Evolutionary conservation across 2,888 invertebrate species (phyloP).

Genomic region (Caenorhabditis wallacei): DNA sequence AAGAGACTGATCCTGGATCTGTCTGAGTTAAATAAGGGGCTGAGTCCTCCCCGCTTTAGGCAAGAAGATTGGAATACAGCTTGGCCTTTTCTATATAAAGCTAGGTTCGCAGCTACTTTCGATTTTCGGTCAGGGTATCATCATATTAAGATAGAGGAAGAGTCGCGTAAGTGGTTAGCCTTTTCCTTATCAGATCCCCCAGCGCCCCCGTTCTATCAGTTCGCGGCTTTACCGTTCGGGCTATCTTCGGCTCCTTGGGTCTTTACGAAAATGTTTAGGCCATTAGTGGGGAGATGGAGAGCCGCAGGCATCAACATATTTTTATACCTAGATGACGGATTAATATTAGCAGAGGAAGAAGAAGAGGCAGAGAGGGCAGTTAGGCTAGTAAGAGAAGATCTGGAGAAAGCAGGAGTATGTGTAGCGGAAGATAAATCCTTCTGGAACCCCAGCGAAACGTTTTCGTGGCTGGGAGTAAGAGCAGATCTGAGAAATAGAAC

Average conservation of each 20-base stretch:
- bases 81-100: constrained; percentile 3
- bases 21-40: background rate
- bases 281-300: constrained; percentile 9
- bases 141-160: constrained; percentile 2
- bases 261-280: constrained; percentile 26
- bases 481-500: background rate
- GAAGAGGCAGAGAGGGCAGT: constrained; percentile 3
- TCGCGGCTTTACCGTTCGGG: constrained; percentile 16
- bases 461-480: constrained; percentile 17
- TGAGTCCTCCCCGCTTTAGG: constrained; percentile 4
- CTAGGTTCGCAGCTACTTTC: constrained; percentile 18
- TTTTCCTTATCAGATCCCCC: background rate
- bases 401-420: constrained; percentile 4
- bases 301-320: background rate
- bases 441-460: background rate
- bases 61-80: constrained; percentile 8
- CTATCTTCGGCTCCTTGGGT: constrained; percentile 9
- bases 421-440: constrained; percentile 26
- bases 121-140: constrained; percentile 27
- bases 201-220: constrained; percentile 1
- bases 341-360: background rate
- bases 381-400: background rate
- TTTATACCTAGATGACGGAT: constrained; percentile 25
- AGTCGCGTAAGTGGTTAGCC: background rate
- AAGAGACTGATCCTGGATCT: constrained; percentile 18